Conservation (phyloP, 2,113 vertebrate species). For the Balaeniceps rex region DNA sequence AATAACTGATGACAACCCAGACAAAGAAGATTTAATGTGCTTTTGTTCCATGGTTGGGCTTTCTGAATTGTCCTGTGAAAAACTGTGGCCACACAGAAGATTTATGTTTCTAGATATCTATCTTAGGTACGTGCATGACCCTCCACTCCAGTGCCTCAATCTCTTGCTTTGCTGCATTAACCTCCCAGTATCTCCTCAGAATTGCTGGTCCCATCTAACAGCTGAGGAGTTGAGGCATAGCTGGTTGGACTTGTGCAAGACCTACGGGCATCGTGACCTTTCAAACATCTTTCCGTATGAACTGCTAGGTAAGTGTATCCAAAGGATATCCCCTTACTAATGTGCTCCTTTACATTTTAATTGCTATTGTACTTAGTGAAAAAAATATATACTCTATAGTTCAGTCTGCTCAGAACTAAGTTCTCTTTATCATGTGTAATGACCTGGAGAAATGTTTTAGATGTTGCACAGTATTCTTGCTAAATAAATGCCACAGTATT, state of each 20-base stretch:
- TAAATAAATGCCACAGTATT: background rate
- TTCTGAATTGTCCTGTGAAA: background rate
- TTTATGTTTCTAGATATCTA: background rate
- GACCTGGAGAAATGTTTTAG: background rate
- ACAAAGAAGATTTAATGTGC: background rate
- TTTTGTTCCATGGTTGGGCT: background rate
- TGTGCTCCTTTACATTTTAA: background rate
- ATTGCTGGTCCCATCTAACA: background rate
- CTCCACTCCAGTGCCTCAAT: background rate
- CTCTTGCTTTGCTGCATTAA: background rate
- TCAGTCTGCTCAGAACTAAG: background rate
- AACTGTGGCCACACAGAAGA: background rate
- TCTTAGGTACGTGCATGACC: background rate
- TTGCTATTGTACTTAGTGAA: background rate
- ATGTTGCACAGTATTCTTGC: background rate
- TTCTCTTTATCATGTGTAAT: background rate
- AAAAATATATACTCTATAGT: background rate
- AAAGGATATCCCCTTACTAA: background rate
- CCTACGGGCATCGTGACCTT: background rate
- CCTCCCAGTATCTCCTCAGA: background rate
- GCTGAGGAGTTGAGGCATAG: background rate
- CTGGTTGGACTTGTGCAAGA: fast-evolving
- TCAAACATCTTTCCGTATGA: background rate
- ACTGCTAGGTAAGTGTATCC: background rate
- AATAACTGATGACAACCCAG: background rate